These are phyloP conservation scores for Nothobranchius kuhntae DNA, from an alignment of 2,113 vertebrate species.

Conservation along the genomic window DNA sequence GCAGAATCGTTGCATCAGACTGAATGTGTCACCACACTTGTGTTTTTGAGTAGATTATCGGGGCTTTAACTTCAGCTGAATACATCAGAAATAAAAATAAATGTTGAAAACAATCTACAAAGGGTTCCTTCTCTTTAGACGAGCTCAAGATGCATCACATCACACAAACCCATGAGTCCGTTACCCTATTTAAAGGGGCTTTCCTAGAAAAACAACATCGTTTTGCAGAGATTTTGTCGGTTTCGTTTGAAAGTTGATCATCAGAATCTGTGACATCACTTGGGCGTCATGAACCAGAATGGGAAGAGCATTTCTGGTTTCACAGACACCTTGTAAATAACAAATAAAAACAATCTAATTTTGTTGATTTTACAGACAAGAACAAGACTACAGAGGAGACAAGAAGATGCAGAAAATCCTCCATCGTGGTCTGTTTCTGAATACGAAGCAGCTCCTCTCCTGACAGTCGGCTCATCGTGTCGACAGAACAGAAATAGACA, in stretches of 20 bases:
- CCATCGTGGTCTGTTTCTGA: slow-evolving; percentile 25
- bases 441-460: slow-evolving; percentile 24
- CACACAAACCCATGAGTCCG: neutral
- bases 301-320: slow-evolving; percentile 57
- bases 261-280: neutral
- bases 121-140: slow-evolving; percentile 38
- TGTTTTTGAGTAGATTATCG: slow-evolving; percentile 58
- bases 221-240: slow-evolving; percentile 11
- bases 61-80: slow-evolving; percentile 40
- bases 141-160: slow-evolving; percentile 31
- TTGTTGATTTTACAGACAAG: slow-evolving; percentile 71
- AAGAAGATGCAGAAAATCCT: slow-evolving; percentile 27
- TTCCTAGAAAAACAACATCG: slow-evolving; percentile 11
- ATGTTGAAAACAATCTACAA: slow-evolving; percentile 43
- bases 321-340: slow-evolving; percentile 71
- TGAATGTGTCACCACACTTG: slow-evolving; percentile 20
- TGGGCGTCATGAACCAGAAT: slow-evolving; percentile 41
- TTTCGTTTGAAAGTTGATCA: neutral
- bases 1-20: too few species aligned
- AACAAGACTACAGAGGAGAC: neutral
- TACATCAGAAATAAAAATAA: slow-evolving; percentile 48
- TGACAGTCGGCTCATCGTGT: too few species aligned
- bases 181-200: neutral
- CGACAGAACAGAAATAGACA: neutral
- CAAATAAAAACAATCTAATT: slow-evolving; percentile 65